Evolutionary conservation across 2,797 vertebrate species (phyloP).

Genomic region (Tadarida brasiliensis): DNA sequence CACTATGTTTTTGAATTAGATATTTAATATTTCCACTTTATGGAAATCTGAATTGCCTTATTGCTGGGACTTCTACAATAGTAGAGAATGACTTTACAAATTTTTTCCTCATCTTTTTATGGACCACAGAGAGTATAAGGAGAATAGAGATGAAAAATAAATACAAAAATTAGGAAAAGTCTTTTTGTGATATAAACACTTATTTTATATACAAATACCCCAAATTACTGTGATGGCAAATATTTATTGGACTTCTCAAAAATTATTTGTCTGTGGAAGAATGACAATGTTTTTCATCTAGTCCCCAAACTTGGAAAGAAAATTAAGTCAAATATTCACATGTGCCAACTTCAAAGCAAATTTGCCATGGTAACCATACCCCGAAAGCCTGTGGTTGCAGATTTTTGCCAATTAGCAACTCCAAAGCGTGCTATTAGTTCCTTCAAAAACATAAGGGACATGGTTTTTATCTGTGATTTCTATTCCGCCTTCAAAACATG

Average conservation of each 20-base stretch:
- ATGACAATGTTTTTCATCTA: conserved; percentile 85
- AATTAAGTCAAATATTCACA: conserved; percentile 88
- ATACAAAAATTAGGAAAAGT: not conserved
- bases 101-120: not conserved
- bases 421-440: conserved; percentile 91
- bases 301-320: conserved; percentile 81
- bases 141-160: not conserved
- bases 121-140: not conserved
- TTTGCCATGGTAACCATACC: conserved; percentile 91
- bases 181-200: conserved; percentile 50
- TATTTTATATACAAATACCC: conserved; percentile 45
- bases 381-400: conserved; percentile 90
- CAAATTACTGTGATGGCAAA: conserved; percentile 76
- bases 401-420: conserved; percentile 94
- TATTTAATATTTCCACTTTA: not conserved
- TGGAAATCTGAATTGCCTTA: not conserved
- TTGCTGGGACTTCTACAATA: not conserved
- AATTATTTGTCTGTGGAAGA: conserved; percentile 79
- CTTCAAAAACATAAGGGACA: conserved; percentile 87
- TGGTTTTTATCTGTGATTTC: conserved; percentile 82
- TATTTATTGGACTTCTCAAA: conserved; percentile 76
- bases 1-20: not conserved
- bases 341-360: conserved; percentile 92
- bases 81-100: not conserved
- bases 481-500: conserved; percentile 80